These are phyloP conservation scores for Ptilodon capucinus DNA, from an alignment of 2,888 invertebrate genomes.

Conservation along the genomic window DNA sequence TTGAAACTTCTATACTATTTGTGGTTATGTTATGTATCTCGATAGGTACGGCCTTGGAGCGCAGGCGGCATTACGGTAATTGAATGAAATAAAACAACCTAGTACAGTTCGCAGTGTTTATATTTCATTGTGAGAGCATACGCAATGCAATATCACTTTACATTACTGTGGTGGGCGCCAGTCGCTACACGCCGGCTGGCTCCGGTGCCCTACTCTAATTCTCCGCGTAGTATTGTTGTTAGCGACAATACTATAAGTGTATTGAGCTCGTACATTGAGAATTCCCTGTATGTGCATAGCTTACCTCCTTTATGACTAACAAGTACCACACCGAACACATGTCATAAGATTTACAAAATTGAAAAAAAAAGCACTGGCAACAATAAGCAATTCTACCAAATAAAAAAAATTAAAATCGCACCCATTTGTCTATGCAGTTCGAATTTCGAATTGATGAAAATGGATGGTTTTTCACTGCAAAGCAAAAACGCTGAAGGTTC, in stretches of 20 bases:
- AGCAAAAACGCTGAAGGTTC: too few relatives aligned
- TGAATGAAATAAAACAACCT: background rate
- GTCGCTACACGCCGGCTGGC: background rate
- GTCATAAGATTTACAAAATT: background rate
- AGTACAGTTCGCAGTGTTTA: background rate
- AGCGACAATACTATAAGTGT: too few relatives aligned
- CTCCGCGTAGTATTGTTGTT: background rate
- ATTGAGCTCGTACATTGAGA: too few relatives aligned
- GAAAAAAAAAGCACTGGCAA: background rate
- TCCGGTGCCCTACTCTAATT: background rate
- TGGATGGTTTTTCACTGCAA: background rate
- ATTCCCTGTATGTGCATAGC: background rate
- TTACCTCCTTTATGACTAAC: background rate
- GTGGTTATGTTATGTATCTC: too few relatives aligned
- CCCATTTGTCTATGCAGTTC: background rate
- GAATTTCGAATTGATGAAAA: background rate
- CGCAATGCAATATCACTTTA: background rate
- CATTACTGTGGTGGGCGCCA: background rate
- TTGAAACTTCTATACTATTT: too few relatives aligned
- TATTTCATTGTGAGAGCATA: background rate
- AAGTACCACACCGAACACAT: background rate
- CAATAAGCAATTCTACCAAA: background rate
- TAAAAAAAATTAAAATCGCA: background rate
- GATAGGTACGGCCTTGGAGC: too few relatives aligned
- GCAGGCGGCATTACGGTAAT: too few relatives aligned